These are phyloP conservation scores for Drosophila meridionalis DNA, from an alignment of 2,888 invertebrate genomes.

Conservation along the genomic window DNA sequence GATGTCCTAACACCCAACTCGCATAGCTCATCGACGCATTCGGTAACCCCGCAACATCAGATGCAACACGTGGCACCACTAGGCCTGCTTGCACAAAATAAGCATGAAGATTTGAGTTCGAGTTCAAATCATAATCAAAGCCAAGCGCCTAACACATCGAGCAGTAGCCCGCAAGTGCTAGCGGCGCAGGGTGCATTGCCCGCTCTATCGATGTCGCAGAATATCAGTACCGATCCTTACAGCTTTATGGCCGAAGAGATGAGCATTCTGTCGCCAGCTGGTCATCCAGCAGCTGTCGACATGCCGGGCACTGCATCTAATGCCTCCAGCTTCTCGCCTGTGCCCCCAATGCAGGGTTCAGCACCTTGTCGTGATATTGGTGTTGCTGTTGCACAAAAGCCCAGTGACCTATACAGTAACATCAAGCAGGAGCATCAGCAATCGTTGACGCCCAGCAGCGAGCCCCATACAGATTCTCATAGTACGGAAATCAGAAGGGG, in stretches of 20 bases:
- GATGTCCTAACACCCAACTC: conserved; percentile 85
- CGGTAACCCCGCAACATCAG: conserved; percentile 80
- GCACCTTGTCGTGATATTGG: conserved; percentile 11
- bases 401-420: conserved; percentile 33
- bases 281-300: conserved; percentile 13
- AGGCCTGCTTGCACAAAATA: conserved; percentile 49
- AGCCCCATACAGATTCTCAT: conserved; percentile 14
- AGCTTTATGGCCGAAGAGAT: conserved; percentile 93
- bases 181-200: conserved; percentile 14
- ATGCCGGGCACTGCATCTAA: conserved; percentile 18
- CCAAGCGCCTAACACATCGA: conserved; percentile 10
- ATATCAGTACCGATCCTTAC: conserved; percentile 88
- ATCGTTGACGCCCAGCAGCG: conserved; percentile 9
- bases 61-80: conserved; percentile 57
- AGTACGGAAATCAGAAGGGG: conserved; percentile 19
- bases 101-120: conserved; percentile 56
- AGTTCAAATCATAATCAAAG: conserved; percentile 44
- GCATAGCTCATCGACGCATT: conserved; percentile 82
- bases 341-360: neutral
- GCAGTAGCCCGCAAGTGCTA: conserved; percentile 28
- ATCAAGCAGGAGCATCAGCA: conserved; percentile 42
- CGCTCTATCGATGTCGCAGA: conserved; percentile 27
- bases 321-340: conserved; percentile 32
- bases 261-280: conserved; percentile 67
- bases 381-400: conserved; percentile 17